A percentile compares a stretch with the other conserved stretches of the same genome.
Evolutionary conservation across 2,113 vertebrate species (phyloP).

Genomic region (Mellivora capensis): DNA sequence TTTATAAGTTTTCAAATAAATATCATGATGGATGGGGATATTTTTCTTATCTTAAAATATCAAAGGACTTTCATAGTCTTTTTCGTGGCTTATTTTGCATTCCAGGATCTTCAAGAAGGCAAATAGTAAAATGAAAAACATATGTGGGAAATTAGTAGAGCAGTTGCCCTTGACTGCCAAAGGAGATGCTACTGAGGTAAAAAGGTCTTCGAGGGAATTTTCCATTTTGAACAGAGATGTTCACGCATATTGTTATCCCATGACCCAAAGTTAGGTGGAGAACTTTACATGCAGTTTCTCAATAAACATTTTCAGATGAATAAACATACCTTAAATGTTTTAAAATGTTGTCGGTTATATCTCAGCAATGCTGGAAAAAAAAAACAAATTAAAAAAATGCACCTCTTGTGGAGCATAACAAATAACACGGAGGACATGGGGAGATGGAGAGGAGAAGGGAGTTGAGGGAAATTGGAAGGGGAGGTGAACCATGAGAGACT

Average conservation of each 20-base stretch:
- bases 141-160: conserved; percentile 49
- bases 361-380: neutral
- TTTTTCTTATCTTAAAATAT: conserved; percentile 59
- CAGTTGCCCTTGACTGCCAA: neutral
- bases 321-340: neutral
- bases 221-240: neutral
- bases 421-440: too few species aligned
- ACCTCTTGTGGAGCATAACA: too few species aligned
- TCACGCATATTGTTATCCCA: too few species aligned
- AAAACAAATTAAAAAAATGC: neutral
- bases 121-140: conserved; percentile 72
- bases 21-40: conserved; percentile 18
- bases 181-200: neutral
- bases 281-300: neutral
- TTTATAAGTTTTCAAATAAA: conserved; percentile 52
- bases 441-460: too few species aligned
- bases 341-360: neutral
- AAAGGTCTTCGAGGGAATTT: neutral
- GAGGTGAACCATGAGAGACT: too few species aligned
- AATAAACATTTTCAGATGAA: neutral
- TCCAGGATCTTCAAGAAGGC: conserved; percentile 55
- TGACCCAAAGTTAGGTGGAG: neutral
- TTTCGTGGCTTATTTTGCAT: conserved; percentile 59
- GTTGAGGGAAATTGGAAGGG: too few species aligned
- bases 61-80: conserved; percentile 57